Evolutionary conservation across 92 coral and sea anemone species (phyloP).

Genomic region (Epizoanthus rinbou): DNA sequence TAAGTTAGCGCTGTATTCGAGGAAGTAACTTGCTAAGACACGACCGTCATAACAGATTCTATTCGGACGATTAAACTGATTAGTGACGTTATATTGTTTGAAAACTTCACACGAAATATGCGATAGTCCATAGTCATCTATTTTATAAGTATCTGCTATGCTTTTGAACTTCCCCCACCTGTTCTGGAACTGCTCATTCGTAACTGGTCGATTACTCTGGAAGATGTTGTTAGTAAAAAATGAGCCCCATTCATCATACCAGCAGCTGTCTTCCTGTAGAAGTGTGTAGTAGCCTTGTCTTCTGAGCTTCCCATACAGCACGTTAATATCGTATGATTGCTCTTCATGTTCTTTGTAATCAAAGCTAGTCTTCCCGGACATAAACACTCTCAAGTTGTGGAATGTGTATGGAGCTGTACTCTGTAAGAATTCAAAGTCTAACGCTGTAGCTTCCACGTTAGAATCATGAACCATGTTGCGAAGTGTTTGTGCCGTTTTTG

Average conservation of each 20-base stretch:
- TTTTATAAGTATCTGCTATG: conserved; percentile 37
- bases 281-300: conserved; percentile 80
- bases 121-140: conserved; percentile 89
- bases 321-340: conserved; percentile 66
- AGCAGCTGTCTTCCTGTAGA: conserved; percentile 94
- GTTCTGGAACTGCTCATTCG: conserved; percentile 54
- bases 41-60: conserved; percentile 81
- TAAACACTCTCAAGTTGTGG: conserved; percentile 80
- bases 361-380: conserved; percentile 82
- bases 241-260: conserved; percentile 95
- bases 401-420: conserved; percentile 88
- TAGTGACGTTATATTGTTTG: conserved; percentile 74
- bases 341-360: conserved; percentile 69
- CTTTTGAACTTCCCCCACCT: conserved; percentile 67
- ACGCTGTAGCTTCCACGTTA: conserved; percentile 65
- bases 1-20: conserved; percentile 67
- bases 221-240: conserved; percentile 75
- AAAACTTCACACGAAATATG: conserved; percentile 78
- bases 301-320: conserved; percentile 64
- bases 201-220: conserved; percentile 62
- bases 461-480: conserved; percentile 64
- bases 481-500: conserved; percentile 66
- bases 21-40: conserved; percentile 71
- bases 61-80: conserved; percentile 75
- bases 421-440: conserved; percentile 83